phyloP scores from a whole-genome alignment of 2,888 invertebrate species.

The Odiellus spinosus region DNA sequence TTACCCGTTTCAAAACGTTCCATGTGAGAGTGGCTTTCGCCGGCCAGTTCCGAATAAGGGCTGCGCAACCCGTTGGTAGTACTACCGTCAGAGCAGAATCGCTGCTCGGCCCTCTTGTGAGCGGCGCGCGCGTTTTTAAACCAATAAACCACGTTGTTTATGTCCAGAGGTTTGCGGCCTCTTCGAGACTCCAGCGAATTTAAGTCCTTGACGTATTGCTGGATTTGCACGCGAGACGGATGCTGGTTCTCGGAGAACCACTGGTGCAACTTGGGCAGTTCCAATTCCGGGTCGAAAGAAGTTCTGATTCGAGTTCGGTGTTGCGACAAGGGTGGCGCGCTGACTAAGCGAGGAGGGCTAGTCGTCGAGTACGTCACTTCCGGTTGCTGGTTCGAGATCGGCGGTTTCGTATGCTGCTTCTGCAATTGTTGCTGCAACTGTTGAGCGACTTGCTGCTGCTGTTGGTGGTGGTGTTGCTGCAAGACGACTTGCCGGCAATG shows the following conservation, averaged over 20 bases:
- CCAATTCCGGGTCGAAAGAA: slow-evolving; percentile 90
- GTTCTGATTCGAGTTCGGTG: slow-evolving; percentile 60
- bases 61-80: slow-evolving; percentile 14
- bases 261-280: slow-evolving; percentile 83
- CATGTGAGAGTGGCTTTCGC: slow-evolving; percentile 5
- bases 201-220: slow-evolving; percentile 82
- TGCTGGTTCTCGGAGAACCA: slow-evolving; percentile 98
- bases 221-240: slow-evolving; percentile 89
- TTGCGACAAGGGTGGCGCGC: slow-evolving; percentile 8
- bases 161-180: slow-evolving; percentile 81
- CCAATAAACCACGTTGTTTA: slow-evolving; percentile 37
- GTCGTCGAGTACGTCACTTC: slow-evolving; percentile 6
- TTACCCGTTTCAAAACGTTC: neutral
- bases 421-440: slow-evolving; percentile 8
- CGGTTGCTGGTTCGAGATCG: slow-evolving; percentile 1
- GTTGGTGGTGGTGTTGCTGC: slow-evolving; percentile 14
- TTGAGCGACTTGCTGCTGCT: slow-evolving; percentile 10
- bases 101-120: slow-evolving; percentile 67
- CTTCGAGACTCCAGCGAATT: slow-evolving; percentile 81
- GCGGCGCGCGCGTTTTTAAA: slow-evolving; percentile 96
- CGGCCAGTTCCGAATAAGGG: slow-evolving; percentile 8
- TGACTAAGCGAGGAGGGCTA: slow-evolving; percentile 8
- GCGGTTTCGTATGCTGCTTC: slow-evolving; percentile 7
- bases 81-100: slow-evolving; percentile 23
- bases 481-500: slow-evolving; percentile 19